Evolutionary conservation across 1,140 invertebrate species (phyloP).

Genomic region (Bombus vancouverensis): DNA sequence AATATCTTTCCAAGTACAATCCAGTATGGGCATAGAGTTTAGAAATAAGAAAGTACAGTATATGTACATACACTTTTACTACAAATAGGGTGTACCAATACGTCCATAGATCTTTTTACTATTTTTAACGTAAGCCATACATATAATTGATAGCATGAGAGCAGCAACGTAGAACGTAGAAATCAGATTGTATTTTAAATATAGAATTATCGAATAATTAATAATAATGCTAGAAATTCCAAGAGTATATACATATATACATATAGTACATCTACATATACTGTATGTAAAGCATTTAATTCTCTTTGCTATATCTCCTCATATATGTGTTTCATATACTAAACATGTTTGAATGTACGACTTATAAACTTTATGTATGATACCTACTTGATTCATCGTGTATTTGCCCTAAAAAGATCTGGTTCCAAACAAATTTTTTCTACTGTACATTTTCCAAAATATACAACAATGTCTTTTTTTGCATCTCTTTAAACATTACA

Average conservation of each 20-base stretch:
- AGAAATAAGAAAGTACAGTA: conserved; percentile 42
- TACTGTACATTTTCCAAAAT: conserved; percentile 3
- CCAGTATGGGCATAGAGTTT: conserved; percentile 48
- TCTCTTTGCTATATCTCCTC: conserved; percentile 23
- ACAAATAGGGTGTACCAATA: conserved; percentile 64
- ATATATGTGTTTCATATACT: background rate
- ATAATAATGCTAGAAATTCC: background rate
- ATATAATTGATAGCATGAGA: conserved; percentile 13
- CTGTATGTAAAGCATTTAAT: conserved; percentile 11
- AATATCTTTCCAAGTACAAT: conserved; percentile 35
- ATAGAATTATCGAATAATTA: background rate
- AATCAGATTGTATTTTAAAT: background rate
- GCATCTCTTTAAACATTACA: background rate
- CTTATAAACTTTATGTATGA: background rate
- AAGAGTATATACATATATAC: background rate
- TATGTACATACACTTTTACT: conserved; percentile 50
- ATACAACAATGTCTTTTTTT: background rate
- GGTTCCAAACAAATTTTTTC: background rate
- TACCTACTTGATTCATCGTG: background rate
- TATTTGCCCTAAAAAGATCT: background rate
- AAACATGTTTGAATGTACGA: background rate
- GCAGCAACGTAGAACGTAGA: conserved; percentile 10
- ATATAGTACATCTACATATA: conserved; percentile 25
- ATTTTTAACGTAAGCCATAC: background rate
- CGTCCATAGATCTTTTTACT: conserved; percentile 45